These are phyloP conservation scores for Ephydatia muelleri DNA, from an alignment of 37 sponge, comb jelly and placozoan genomes.

Conservation along the genomic window DNA sequence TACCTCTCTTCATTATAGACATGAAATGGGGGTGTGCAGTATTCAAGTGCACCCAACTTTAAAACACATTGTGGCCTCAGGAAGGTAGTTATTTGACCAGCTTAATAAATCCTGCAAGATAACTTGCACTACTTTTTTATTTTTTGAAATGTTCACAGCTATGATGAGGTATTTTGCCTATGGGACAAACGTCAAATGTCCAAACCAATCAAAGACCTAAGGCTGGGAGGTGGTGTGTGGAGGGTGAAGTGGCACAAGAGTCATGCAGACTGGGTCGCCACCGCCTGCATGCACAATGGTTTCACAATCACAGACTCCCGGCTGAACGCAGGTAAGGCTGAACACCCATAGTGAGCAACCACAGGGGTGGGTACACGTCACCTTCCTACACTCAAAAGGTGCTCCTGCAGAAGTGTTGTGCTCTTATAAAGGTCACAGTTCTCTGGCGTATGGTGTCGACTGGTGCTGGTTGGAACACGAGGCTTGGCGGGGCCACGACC, in stretches of 20 bases:
- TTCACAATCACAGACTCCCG: conserved; percentile 44
- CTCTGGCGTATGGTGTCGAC: conserved; percentile 85
- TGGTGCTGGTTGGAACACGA: conserved; percentile 44
- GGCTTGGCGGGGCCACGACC: not conserved
- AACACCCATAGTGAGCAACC: not conserved
- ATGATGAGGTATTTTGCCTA: conserved; percentile 76
- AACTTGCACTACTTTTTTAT: not conserved
- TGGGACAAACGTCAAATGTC: conserved; percentile 76
- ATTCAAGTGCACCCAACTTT: conserved; percentile 67
- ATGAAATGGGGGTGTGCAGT: conserved; percentile 87
- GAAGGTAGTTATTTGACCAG: conserved; percentile 59
- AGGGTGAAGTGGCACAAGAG: conserved; percentile 81
- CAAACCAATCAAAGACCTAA: conserved; percentile 46
- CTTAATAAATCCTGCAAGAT: not conserved
- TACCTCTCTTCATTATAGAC: conserved; percentile 31
- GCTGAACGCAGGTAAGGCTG: not conserved
- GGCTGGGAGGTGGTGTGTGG: conserved; percentile 93
- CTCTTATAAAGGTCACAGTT: conserved; percentile 51
- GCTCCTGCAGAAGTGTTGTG: conserved; percentile 21
- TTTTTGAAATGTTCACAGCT: conserved; percentile 30
- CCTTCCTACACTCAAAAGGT: not conserved
- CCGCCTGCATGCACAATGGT: conserved; percentile 81
- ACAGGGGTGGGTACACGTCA: not conserved
- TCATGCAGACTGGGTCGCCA: conserved; percentile 30
- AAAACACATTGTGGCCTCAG: conserved; percentile 57